Percentiles rank a stretch among this genome's conserved stretches.
Conservation (phyloP, 1,140 invertebrate genomes). For the Nomia melanderi region DNA sequence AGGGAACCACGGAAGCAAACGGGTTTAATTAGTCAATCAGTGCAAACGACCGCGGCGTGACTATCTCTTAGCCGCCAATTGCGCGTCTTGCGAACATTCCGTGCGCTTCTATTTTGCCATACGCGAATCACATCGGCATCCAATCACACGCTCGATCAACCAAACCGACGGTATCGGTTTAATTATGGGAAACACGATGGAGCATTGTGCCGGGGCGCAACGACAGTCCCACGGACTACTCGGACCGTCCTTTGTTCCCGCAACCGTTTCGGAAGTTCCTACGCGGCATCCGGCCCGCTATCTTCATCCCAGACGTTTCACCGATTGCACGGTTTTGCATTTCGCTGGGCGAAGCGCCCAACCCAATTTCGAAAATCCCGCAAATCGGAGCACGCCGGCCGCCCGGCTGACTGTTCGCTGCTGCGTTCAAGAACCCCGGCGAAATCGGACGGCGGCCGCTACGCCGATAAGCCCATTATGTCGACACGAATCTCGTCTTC, state of each 20-base stretch:
- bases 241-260: conserved; percentile 20
- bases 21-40: background rate
- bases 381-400: conserved; percentile 13
- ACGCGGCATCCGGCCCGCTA: background rate
- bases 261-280: conserved; percentile 10
- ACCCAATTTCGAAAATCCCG: conserved; percentile 35
- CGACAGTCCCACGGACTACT: background rate
- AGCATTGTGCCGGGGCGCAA: conserved; percentile 11
- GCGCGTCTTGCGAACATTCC: conserved; percentile 16
- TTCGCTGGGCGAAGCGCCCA: background rate
- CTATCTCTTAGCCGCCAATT: conserved; percentile 7
- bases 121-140: conserved; percentile 17
- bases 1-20: too few species aligned
- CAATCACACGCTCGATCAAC: conserved; percentile 45
- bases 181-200: conserved; percentile 32
- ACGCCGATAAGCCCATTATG: conserved; percentile 22
- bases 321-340: conserved; percentile 16
- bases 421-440: background rate
- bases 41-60: background rate
- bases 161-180: conserved; percentile 41
- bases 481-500: conserved; percentile 15
- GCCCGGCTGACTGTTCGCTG: background rate
- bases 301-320: conserved; percentile 26
- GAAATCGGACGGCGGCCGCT: background rate
- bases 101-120: conserved; percentile 1